Evolutionary conservation across 1,140 invertebrate species (phyloP).

Genomic region (Habropoda laboriosa): DNA sequence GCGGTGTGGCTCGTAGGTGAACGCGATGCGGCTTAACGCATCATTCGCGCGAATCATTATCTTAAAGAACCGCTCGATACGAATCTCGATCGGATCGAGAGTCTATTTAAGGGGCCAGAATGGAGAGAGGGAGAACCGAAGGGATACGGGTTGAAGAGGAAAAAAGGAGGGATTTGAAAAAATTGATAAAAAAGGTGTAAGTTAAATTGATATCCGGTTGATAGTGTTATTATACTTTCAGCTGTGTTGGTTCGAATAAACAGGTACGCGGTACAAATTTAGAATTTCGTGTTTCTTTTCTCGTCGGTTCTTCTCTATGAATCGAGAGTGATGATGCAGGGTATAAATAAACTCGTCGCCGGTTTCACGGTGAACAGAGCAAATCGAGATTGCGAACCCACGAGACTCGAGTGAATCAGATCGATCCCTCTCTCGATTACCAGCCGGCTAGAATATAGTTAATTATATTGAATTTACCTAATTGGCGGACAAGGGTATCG

Average conservation of each 20-base stretch:
- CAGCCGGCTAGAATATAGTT: constrained; percentile 66
- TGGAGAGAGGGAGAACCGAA: neutral
- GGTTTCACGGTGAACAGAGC: neutral
- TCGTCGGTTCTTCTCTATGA: neutral
- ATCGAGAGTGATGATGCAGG: too few relatives aligned
- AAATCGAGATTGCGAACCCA: neutral
- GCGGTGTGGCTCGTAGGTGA: constrained; percentile 54
- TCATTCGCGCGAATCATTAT: constrained; percentile 65
- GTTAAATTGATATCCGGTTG: neutral
- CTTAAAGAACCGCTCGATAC: constrained; percentile 63
- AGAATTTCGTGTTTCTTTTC: too few relatives aligned
- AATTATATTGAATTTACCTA: constrained; percentile 73
- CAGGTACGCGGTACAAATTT: too few relatives aligned
- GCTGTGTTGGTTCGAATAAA: too few relatives aligned
- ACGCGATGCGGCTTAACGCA: constrained; percentile 59
- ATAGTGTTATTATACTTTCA: too few relatives aligned
- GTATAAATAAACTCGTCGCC: neutral
- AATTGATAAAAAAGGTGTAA: too few relatives aligned
- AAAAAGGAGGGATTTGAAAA: neutral
- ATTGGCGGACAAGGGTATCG: constrained; percentile 67
- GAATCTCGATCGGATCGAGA: constrained; percentile 58
- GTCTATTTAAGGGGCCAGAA: constrained; percentile 49
- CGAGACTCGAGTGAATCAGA: constrained; percentile 37
- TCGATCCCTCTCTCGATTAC: constrained; percentile 45
- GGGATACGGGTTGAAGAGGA: neutral